These are phyloP conservation scores for Yponomeuta plumbellus DNA, from an alignment of 2,888 invertebrate genomes.

Conservation along the genomic window DNA sequence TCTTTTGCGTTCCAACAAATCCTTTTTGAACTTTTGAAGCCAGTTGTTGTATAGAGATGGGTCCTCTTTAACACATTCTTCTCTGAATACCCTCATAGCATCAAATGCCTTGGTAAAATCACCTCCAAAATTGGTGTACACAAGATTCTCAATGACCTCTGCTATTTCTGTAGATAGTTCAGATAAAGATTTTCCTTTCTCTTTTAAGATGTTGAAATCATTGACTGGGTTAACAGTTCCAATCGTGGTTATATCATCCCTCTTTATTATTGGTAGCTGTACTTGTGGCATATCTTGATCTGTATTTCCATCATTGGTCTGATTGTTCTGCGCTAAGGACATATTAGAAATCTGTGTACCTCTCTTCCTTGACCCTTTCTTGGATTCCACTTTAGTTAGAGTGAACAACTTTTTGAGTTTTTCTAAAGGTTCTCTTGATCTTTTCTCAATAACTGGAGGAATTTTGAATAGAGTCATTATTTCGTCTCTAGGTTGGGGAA, in stretches of 20 bases:
- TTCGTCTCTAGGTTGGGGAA: slow-evolving; percentile 72
- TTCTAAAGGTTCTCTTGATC: slow-evolving; percentile 59
- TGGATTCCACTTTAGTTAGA: slow-evolving; percentile 56
- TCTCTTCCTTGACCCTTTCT: slow-evolving; percentile 37
- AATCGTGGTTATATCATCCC: slow-evolving; percentile 49
- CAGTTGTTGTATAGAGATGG: slow-evolving; percentile 59
- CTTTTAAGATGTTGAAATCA: slow-evolving; percentile 73
- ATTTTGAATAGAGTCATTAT: slow-evolving; percentile 66
- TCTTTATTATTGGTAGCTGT: slow-evolving; percentile 35
- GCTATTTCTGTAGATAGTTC: slow-evolving; percentile 50
- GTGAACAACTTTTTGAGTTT: slow-evolving; percentile 67
- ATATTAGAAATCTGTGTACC: slow-evolving; percentile 22
- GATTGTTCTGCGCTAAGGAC: background rate
- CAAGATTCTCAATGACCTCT: slow-evolving; percentile 56
- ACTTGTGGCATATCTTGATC: slow-evolving; percentile 43
- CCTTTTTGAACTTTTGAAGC: slow-evolving; percentile 51
- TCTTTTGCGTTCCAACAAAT: slow-evolving; percentile 43
- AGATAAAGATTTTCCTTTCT: slow-evolving; percentile 44
- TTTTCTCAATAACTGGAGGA: slow-evolving; percentile 65
- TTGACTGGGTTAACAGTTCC: slow-evolving; percentile 78
- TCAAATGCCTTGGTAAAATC: slow-evolving; percentile 52
- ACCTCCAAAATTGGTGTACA: slow-evolving; percentile 55
- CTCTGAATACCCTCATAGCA: slow-evolving; percentile 51
- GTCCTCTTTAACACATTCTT: slow-evolving; percentile 48
- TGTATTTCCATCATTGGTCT: slow-evolving; percentile 8